These are phyloP conservation scores for Chloromyia formosa DNA, from an alignment of 2,888 invertebrate genomes.

Conservation along the genomic window DNA sequence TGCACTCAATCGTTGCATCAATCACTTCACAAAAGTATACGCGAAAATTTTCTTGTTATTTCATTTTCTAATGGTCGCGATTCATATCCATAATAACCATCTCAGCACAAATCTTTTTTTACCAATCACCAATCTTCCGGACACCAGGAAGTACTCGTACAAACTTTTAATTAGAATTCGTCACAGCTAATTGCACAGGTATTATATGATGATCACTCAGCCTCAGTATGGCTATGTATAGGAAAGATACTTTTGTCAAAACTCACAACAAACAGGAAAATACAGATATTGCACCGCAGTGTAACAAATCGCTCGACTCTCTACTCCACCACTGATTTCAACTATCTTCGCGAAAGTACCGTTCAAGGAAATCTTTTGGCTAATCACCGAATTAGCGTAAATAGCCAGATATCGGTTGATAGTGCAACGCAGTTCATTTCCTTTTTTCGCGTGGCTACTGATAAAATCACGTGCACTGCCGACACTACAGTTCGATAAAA, in stretches of 20 bases:
- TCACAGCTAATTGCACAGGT: slow-evolving; percentile 8
- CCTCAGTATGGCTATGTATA: too few species aligned
- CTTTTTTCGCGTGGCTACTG: slow-evolving; percentile 29
- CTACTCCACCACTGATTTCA: background rate
- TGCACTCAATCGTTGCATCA: slow-evolving; percentile 1
- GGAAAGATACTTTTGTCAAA: slow-evolving; percentile 1
- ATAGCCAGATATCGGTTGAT: background rate
- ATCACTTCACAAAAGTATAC: background rate
- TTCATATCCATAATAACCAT: too few species aligned
- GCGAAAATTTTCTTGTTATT: too few species aligned
- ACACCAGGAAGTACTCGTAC: background rate
- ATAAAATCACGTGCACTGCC: slow-evolving; percentile 28
- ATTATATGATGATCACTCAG: too few species aligned
- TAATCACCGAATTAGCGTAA: slow-evolving; percentile 24
- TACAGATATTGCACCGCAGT: background rate
- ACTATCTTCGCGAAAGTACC: slow-evolving; percentile 7
- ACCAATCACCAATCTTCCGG: background rate
- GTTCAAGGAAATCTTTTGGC: slow-evolving; percentile 20
- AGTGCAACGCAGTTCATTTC: slow-evolving; percentile 14
- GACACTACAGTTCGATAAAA: background rate
- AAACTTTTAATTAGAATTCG: slow-evolving; percentile 5
- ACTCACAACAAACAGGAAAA: background rate
- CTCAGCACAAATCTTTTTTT: too few species aligned
- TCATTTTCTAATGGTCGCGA: too few species aligned
- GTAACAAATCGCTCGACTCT: too few species aligned